Evolutionary conservation across 2,888 invertebrate species (phyloP), one percentile per base, ranked within the genome.

Genomic region (Aporophyla lueneburgensis): DNA sequence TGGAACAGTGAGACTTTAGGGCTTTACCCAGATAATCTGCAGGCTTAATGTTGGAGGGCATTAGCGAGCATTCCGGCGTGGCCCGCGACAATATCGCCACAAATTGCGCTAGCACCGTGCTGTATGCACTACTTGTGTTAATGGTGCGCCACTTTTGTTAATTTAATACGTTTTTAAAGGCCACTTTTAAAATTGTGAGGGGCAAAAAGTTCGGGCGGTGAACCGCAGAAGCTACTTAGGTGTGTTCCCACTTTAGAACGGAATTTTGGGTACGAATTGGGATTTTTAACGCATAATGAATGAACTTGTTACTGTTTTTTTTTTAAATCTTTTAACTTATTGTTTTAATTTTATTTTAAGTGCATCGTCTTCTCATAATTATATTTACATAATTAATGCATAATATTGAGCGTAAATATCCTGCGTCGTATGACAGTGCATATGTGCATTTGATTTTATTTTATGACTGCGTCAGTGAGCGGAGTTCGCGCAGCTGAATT

Each of bases 31-130:
- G 92, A 93, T 93, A 91, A 94, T 92, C 92, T 89, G 84, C 81
- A 84, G 88, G 91, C 91, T 93, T 93, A 93, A 92, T 92, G 91
- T 90, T 89, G 86, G 87, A 83, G 87, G 84, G 90, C 90, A 92
- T 93, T 93, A 93, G 91, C 86, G 90, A 89, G 88, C 89, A 88
- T 89, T 87, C 86, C 87, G 84, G 80, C 77, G 83, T 85, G 86
- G 81, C 80, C 86, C 86, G 85, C 88, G 89, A 88, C 90, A 86
- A 88, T 88, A 87, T 89, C 86, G 83, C 88, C 77, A 84, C 88
- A 90, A 91, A 91, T 89, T 89, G 89, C 86, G 78, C 53, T 56
- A 65, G 72, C 40, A 77, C 80, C 74, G 79, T 63, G 80, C 71
- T 78, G 68, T 72, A 69, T 86, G 87, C 83, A 84, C 69, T 86